Evolutionary conservation across 2,888 invertebrate genomes (phyloP), one percentile per base, ranked within the genome.

Genomic region (Cepaea hortensis): DNA sequence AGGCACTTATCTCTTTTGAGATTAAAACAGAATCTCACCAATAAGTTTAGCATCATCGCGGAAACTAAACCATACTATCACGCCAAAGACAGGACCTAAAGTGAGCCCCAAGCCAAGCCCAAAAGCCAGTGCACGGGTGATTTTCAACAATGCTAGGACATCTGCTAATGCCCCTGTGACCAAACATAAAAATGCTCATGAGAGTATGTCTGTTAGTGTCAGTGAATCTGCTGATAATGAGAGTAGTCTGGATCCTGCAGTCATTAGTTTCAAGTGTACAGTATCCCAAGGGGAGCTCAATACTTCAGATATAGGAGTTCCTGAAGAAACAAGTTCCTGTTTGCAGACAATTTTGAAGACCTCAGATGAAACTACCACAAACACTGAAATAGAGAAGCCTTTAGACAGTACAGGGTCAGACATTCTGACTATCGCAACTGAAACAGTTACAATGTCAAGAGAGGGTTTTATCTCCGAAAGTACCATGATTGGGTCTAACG

Each of bases 91-190:
- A 55, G 75, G 35, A n/a, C 86, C 86, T 4, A 86, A 86, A 79
- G 83, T 86, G 15, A 86, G 86, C 65, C 86, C 86, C 0, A 86
- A 86, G 46, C 86, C 86, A 15, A 86, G 77, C 62, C 86, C 86
- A 35, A 83, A 70, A 83, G 6, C 11, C 13, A 77, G 72, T 15
- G 68, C 70, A n/a, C 35, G 62, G 15, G 35, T 15, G 35, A 79
- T 11, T 46, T 62, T 62, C 18, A 15, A 15, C 2, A 35, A 79
- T 9, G 62, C 0, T 11, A 62, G 11, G 7, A 7, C 77, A 11
- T 35, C 46, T 35, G 23, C 23, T 15, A 23, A 61, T 13, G 61
- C 18, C 3, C n/a, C 48, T 13, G 20, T 20, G 55, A 50, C 48
- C 0, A 79, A 62, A 62, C 62, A 35, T 13, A 61, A 11, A 55